phyloP scores from a whole-genome alignment of 2,797 vertebrate species.

The Florisuga fusca region DNA sequence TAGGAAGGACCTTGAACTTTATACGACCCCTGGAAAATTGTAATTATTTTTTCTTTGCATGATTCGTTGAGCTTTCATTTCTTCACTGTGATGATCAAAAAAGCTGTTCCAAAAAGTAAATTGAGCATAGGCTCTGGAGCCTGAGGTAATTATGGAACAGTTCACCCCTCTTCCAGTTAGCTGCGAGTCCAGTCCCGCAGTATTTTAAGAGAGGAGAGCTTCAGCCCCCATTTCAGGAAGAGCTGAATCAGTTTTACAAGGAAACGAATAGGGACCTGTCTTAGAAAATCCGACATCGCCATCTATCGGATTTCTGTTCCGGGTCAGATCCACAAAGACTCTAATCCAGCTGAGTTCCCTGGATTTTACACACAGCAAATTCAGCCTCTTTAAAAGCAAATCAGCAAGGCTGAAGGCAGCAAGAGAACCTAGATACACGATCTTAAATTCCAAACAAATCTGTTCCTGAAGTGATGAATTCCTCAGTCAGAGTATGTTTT shows the following conservation, averaged over 20 bases:
- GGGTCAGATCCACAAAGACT: neutral
- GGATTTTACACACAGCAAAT: neutral
- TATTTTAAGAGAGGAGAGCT: neutral
- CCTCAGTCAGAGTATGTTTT: neutral
- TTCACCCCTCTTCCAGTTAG: neutral
- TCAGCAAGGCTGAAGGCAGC: neutral
- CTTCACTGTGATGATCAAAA: neutral
- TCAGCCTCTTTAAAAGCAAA: neutral
- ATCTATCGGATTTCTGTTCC: neutral
- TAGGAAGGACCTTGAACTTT: constrained; percentile 30
- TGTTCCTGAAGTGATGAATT: neutral
- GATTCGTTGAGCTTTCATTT: constrained; percentile 12
- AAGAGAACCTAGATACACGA: neutral
- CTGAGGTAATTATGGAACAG: neutral
- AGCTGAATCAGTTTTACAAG: neutral
- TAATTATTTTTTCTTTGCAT: constrained; percentile 25
- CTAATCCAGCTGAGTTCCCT: accelerated
- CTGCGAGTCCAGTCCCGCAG: neutral
- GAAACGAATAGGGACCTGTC: neutral
- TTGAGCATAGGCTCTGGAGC: neutral
- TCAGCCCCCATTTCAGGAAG: neutral
- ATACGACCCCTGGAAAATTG: neutral
- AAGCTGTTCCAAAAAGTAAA: neutral
- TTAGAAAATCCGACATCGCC: constrained; percentile 51
- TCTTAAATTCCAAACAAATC: neutral